Conservation (phyloP, 2,113 vertebrate species). For the Chaetura pelagica region DNA sequence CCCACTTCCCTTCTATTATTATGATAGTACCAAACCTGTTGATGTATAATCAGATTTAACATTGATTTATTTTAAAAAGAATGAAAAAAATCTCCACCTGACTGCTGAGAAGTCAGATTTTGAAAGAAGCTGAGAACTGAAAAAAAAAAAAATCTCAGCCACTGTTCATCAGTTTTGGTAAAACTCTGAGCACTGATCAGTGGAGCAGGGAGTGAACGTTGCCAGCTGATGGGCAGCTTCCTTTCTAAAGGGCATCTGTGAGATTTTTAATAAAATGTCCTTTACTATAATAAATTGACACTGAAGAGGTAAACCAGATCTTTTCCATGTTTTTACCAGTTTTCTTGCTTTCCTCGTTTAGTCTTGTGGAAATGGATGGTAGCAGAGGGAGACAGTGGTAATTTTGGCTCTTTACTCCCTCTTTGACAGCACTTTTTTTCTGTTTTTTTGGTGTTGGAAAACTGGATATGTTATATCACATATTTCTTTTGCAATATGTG, state of each 20-base stretch:
- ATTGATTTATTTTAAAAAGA: neutral
- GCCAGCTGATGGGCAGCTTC: neutral
- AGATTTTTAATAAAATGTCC: neutral
- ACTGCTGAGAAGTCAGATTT: neutral
- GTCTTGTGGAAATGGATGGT: neutral
- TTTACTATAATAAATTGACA: neutral
- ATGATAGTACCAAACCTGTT: neutral
- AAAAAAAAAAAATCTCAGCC: neutral
- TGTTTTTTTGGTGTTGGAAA: neutral
- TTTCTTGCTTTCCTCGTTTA: neutral
- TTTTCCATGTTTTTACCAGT: neutral
- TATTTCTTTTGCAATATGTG: neutral
- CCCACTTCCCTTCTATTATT: neutral
- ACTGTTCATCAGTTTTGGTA: neutral
- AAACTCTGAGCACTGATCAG: neutral
- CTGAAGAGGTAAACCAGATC: neutral
- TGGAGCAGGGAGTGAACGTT: neutral
- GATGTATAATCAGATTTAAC: neutral
- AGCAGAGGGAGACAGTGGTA: neutral
- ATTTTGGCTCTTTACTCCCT: neutral
- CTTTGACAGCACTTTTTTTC: neutral
- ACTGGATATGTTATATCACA: fast-evolving
- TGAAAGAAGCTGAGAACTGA: neutral
- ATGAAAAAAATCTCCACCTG: neutral
- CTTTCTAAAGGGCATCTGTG: neutral